phyloP scores from a whole-genome alignment of 1,140 invertebrate species.

The Drosophila lini region DNA sequence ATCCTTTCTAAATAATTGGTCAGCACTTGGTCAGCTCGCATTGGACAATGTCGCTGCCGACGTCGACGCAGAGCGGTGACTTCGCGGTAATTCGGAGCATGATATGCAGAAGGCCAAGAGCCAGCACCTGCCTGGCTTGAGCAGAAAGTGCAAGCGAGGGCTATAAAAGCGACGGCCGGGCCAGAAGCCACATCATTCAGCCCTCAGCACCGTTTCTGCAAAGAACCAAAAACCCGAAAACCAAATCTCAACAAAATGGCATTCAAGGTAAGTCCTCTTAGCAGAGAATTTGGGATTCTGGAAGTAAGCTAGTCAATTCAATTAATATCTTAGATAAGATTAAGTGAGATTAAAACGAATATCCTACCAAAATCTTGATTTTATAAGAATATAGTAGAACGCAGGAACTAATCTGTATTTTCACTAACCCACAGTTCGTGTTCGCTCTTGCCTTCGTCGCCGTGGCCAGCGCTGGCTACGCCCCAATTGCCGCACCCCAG shows the following conservation, averaged over 20 bases:
- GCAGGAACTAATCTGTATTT: constrained; percentile 14
- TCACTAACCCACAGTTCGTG: constrained; percentile 67
- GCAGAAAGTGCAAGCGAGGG: constrained; percentile 50
- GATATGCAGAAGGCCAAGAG: constrained; percentile 77
- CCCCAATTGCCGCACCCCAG: constrained; percentile 49
- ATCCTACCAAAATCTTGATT: not conserved
- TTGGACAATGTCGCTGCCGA: constrained; percentile 53
- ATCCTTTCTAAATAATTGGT: constrained; percentile 78
- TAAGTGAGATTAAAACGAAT: not conserved
- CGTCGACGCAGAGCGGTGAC: constrained; percentile 53
- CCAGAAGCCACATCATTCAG: constrained; percentile 73
- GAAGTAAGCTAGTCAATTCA: not conserved
- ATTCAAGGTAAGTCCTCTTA: constrained; percentile 69
- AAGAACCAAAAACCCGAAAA: constrained; percentile 59
- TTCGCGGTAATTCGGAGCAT: constrained; percentile 75
- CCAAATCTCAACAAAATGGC: constrained; percentile 64
- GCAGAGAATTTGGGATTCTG: not conserved
- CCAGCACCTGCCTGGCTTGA: constrained; percentile 56
- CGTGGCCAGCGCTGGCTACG: constrained; percentile 84
- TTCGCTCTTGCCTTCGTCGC: constrained; percentile 84
- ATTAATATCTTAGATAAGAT: not conserved
- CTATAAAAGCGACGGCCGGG: constrained; percentile 63
- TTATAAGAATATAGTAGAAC: not conserved
- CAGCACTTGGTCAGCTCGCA: constrained; percentile 33
- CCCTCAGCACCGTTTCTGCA: constrained; percentile 57